Percentiles rank a stretch among this genome's conserved stretches.
Conservation (phyloP, 2,113 vertebrate species). For the Tetraodon nigroviridis region DNA sequence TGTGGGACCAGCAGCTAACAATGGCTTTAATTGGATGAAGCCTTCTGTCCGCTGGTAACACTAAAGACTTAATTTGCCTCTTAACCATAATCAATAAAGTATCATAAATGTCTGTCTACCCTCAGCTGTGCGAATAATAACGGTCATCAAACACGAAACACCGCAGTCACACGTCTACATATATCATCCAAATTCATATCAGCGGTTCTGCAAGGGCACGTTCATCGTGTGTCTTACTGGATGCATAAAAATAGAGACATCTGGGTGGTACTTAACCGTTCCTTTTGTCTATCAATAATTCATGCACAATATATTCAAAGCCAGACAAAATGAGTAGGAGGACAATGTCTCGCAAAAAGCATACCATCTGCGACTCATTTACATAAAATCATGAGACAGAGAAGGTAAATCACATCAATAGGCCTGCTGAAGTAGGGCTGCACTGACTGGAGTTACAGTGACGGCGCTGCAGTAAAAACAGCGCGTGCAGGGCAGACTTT, state of each 20-base stretch:
- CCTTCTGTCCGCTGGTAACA: conserved; percentile 15
- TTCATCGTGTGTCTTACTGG: not conserved
- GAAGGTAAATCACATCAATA: not conserved
- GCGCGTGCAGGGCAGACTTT: not conserved
- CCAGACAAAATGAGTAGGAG: conserved; percentile 2
- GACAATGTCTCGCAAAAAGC: conserved; percentile 11
- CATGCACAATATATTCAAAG: conserved; percentile 29
- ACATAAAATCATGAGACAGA: conserved; percentile 16
- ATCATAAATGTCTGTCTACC: not conserved
- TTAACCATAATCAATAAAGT: conserved; percentile 33
- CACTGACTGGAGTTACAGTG: not conserved
- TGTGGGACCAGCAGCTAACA: conserved; percentile 30
- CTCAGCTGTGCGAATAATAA: not conserved
- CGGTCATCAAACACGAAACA: conserved; percentile 1
- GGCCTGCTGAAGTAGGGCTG: not conserved
- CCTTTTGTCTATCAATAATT: conserved; percentile 36
- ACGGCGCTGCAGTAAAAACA: not conserved
- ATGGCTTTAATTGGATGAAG: conserved; percentile 29
- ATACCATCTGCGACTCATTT: conserved; percentile 20
- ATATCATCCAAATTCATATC: not conserved
- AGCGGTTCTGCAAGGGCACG: not conserved
- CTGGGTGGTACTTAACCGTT: not conserved
- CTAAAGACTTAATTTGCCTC: conserved; percentile 19
- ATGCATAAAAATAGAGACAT: conserved; percentile 9
- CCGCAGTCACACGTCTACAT: not conserved